Percentiles rank a stretch among this genome's conserved stretches.
Evolutionary conservation across 2,797 vertebrate species (phyloP).

Genomic region (Chaenodraco wilsoni): DNA sequence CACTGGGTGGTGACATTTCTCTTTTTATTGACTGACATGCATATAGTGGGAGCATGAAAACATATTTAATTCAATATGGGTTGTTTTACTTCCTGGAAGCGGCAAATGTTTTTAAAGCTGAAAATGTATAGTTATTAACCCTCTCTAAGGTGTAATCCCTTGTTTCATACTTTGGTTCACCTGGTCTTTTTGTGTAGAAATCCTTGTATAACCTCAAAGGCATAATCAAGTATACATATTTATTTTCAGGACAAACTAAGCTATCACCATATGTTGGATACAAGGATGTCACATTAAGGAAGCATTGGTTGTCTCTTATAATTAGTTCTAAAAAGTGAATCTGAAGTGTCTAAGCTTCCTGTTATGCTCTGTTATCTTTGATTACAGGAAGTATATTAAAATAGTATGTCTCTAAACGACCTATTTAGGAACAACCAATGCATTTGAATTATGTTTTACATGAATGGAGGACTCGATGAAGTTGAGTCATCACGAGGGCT

Average conservation of each 20-base stretch:
- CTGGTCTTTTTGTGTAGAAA: no score
- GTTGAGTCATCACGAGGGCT: neutral
- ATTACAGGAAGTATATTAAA: conserved; percentile 7
- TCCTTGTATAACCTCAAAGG: no score
- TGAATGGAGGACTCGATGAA: neutral
- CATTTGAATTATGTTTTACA: neutral
- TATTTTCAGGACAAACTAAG: no score
- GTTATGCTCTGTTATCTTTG: neutral
- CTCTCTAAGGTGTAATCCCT: no score
- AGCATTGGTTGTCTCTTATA: neutral
- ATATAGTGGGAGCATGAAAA: conserved; percentile 15
- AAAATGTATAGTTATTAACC: neutral
- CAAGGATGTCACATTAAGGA: no score
- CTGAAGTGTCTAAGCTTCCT: neutral
- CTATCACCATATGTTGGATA: no score
- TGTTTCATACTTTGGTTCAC: no score
- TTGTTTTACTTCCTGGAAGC: conserved; percentile 10
- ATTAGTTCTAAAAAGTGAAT: conserved; percentile 14
- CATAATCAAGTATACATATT: no score
- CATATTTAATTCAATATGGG: conserved; percentile 14
- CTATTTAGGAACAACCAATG: neutral
- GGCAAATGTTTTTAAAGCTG: conserved; percentile 1
- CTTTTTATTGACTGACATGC: conserved; percentile 3
- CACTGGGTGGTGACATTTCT: conserved; percentile 68
- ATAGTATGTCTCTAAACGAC: neutral